phyloP scores from a whole-genome alignment of 2,888 invertebrate genomes.

The Pristionchus fissidentatus region DNA sequence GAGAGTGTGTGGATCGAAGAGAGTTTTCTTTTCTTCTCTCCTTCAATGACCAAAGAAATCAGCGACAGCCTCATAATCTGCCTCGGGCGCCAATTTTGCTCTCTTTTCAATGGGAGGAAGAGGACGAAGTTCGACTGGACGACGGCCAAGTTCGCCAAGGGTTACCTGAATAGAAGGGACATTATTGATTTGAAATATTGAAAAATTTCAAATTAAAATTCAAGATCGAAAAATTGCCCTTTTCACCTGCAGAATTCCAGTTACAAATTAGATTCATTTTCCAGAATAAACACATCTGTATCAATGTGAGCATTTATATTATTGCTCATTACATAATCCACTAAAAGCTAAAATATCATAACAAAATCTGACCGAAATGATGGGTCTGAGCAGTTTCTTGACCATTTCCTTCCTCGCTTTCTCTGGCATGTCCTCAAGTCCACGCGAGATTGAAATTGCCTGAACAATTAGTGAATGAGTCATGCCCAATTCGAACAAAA shows the following conservation, averaged over 20 bases:
- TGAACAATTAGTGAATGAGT: background rate
- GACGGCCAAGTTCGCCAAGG: constrained; percentile 36
- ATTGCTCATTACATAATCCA: too few relatives aligned
- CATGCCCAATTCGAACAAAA: background rate
- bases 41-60: constrained; percentile 47
- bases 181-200: background rate
- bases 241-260: too few relatives aligned
- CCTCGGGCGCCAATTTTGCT: constrained; percentile 1
- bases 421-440: constrained; percentile 37
- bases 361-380: constrained; percentile 50
- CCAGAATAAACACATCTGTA: too few relatives aligned
- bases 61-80: constrained; percentile 21
- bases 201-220: background rate
- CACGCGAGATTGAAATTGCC: constrained; percentile 21
- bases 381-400: constrained; percentile 48
- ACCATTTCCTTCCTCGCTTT: constrained; percentile 47
- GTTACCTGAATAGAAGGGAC: constrained; percentile 13
- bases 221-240: background rate
- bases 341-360: background rate
- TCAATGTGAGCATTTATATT: too few relatives aligned
- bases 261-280: too few relatives aligned
- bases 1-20: background rate
- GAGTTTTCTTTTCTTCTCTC: too few relatives aligned
- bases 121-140: constrained; percentile 46
- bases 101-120: constrained; percentile 50